These are phyloP conservation scores for Apodemia mormo DNA, from an alignment of 2,888 invertebrate genomes.

Conservation along the genomic window DNA sequence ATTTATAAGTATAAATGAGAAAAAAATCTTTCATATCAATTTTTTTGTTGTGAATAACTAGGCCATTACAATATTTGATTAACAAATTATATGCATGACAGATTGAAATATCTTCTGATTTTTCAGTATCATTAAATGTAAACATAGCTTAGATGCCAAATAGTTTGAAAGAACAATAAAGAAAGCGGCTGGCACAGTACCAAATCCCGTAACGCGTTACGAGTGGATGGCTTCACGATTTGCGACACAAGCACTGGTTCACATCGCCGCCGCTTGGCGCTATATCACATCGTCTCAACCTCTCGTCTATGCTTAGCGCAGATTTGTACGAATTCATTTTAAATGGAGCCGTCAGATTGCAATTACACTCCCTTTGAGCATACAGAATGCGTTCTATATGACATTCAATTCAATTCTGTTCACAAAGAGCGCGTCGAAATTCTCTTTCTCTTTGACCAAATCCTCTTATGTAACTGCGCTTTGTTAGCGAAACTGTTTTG, in stretches of 20 bases:
- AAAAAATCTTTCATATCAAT: neutral
- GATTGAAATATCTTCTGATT: conserved; percentile 66
- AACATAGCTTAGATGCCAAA: conserved; percentile 77
- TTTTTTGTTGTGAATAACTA: neutral
- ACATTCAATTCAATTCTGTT: conserved; percentile 76
- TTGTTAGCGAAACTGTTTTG: conserved; percentile 60
- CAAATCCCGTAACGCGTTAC: conserved; percentile 68
- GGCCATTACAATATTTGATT: neutral
- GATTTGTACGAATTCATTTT: conserved; percentile 76
- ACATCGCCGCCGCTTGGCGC: conserved; percentile 35
- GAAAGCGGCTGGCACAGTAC: conserved; percentile 75
- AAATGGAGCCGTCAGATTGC: conserved; percentile 75
- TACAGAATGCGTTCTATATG: conserved; percentile 72
- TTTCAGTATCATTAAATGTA: conserved; percentile 74
- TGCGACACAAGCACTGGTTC: conserved; percentile 47
- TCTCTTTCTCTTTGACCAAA: conserved; percentile 71
- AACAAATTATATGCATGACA: conserved; percentile 18
- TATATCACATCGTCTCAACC: conserved; percentile 41
- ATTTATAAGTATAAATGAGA: no score
- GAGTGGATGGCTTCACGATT: conserved; percentile 70
- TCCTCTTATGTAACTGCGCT: conserved; percentile 63
- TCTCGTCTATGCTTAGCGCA: conserved; percentile 54
- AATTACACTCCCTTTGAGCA: conserved; percentile 79
- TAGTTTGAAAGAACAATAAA: conserved; percentile 72
- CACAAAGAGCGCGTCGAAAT: conserved; percentile 72